Evolutionary conservation across 2,113 vertebrate genomes (phyloP).

Genomic region (Hypanus sabinus): DNA sequence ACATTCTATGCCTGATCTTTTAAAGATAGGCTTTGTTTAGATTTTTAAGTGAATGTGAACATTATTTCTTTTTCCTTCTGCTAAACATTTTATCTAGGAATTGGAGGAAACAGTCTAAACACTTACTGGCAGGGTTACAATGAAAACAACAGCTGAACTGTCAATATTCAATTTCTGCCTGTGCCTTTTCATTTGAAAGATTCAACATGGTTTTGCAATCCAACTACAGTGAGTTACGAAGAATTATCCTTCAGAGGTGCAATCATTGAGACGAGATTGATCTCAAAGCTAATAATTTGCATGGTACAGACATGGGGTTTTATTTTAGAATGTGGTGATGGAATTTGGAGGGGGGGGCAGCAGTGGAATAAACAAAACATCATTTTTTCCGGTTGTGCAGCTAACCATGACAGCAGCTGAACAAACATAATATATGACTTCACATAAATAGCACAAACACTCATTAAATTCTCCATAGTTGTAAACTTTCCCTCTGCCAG

Average conservation of each 20-base stretch:
- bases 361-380: constrained; percentile 20
- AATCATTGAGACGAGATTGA: not conserved
- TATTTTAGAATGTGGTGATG: constrained; percentile 10
- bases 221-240: not conserved
- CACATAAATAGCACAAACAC: constrained; percentile 35
- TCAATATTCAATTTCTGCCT: not conserved
- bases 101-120: constrained; percentile 35
- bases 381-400: constrained; percentile 20
- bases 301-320: not conserved
- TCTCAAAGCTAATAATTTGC: constrained; percentile 22
- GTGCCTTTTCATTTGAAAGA: not conserved
- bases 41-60: constrained; percentile 26
- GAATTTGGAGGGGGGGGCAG: not conserved
- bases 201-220: not conserved
- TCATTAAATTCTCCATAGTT: constrained; percentile 37
- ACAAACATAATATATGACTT: constrained; percentile 34
- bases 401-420: constrained; percentile 32
- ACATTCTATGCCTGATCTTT: not conserved
- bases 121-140: constrained; percentile 33
- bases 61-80: constrained; percentile 23
- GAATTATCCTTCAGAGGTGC: not conserved
- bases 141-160: constrained; percentile 31
- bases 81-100: constrained; percentile 23
- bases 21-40: constrained; percentile 20
- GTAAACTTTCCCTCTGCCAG: constrained; percentile 26